phyloP scores from a whole-genome alignment of 2,113 vertebrate species.

The Ovis canadensis region DNA sequence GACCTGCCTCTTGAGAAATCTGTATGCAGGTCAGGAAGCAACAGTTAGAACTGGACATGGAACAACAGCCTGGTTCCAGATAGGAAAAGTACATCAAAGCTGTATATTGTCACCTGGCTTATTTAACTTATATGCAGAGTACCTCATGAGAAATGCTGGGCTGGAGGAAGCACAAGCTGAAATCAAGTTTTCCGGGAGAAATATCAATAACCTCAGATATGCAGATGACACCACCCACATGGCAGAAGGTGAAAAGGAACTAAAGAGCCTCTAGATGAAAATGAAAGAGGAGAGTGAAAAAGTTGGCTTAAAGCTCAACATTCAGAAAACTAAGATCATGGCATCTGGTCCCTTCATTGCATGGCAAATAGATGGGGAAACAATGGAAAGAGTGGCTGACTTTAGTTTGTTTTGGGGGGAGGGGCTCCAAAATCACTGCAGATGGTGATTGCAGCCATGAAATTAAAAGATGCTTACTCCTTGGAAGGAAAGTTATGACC shows the following conservation, averaged over 20 bases:
- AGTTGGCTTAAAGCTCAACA: neutral
- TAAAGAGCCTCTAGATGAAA: neutral
- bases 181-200: neutral
- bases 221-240: neutral
- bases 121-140: neutral
- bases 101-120: neutral
- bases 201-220: neutral
- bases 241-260: neutral
- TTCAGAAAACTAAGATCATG: neutral
- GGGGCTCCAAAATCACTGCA: neutral
- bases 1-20: too few relatives aligned
- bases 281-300: neutral
- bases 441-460: neutral
- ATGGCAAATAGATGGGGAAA: neutral
- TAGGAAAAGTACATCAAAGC: neutral
- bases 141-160: neutral
- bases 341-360: neutral
- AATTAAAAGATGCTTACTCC: neutral
- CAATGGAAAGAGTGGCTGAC: neutral
- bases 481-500: neutral
- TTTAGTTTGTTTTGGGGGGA: neutral
- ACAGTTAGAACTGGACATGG: too few relatives aligned
- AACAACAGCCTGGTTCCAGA: neutral
- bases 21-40: too few relatives aligned
- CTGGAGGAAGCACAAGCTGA: neutral